Evolutionary conservation across 2,888 invertebrate species (phyloP).

Genomic region (Ectropis crepuscularia): DNA sequence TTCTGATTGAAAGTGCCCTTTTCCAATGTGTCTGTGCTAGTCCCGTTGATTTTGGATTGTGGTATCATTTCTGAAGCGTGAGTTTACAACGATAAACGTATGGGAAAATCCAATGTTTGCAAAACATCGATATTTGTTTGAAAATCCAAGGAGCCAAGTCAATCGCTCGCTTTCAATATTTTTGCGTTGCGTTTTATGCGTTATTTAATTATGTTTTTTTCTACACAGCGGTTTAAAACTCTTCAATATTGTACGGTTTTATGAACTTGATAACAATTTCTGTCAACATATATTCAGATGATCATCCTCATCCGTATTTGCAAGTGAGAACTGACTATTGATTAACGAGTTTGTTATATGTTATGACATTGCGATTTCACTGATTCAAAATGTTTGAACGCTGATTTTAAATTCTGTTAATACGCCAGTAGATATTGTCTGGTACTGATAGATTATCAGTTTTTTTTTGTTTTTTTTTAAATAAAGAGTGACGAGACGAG

Average conservation of each 20-base stretch:
- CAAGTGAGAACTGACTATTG: not conserved
- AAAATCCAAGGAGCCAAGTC: not conserved
- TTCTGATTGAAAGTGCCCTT: slow-evolving; percentile 47
- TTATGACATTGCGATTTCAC: not conserved
- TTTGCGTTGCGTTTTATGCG: too few relatives aligned
- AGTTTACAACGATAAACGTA: slow-evolving; percentile 48
- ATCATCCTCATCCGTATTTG: slow-evolving; percentile 18
- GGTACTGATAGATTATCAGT: too few relatives aligned
- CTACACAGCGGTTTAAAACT: too few relatives aligned
- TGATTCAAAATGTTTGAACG: not conserved
- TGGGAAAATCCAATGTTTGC: slow-evolving; percentile 56
- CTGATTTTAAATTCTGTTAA: too few relatives aligned
- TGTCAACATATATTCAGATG: slow-evolving; percentile 4
- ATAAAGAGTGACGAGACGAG: too few relatives aligned
- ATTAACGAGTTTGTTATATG: not conserved
- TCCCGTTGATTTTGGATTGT: slow-evolving; percentile 53
- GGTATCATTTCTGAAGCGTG: slow-evolving; percentile 51
- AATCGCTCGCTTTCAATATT: not conserved
- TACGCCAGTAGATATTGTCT: too few relatives aligned
- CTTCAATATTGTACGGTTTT: not conserved
- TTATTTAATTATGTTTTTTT: not conserved
- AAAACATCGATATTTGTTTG: slow-evolving; percentile 48
- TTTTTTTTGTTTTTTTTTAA: too few relatives aligned
- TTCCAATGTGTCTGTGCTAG: slow-evolving; percentile 41
- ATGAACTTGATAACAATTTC: slow-evolving; percentile 10